Evolutionary conservation across 2,888 invertebrate genomes (phyloP).

Genomic region (Tortricodes alternella): DNA sequence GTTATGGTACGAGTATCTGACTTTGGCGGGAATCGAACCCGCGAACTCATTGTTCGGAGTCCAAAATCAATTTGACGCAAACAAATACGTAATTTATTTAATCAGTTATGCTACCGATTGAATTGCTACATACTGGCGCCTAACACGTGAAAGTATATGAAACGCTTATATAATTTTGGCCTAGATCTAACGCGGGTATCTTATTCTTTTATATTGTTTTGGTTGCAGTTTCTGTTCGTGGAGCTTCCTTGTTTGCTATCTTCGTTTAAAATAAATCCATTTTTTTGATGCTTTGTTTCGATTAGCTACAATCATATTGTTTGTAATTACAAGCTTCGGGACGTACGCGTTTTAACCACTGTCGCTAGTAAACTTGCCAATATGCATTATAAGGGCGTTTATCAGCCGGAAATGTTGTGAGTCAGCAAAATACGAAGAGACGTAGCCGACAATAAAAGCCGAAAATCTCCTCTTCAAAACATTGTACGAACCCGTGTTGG

Average conservation of each 20-base stretch:
- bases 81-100: neutral
- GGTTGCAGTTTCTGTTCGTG: neutral
- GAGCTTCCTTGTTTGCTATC: constrained; percentile 9
- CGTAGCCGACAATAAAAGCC: too few species aligned
- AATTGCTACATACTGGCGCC: constrained; percentile 2
- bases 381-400: too few species aligned
- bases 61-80: neutral
- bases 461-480: too few species aligned
- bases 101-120: constrained; percentile 9
- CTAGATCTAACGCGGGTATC: constrained; percentile 13
- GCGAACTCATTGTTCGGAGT: neutral
- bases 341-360: too few species aligned
- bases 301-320: too few species aligned
- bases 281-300: neutral
- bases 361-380: too few species aligned
- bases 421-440: too few species aligned
- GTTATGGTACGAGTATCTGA: too few species aligned
- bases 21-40: too few species aligned
- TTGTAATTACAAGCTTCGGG: too few species aligned
- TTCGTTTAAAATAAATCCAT: neutral
- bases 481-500: too few species aligned
- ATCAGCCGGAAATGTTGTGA: too few species aligned
- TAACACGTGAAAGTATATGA: constrained; percentile 9
- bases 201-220: constrained; percentile 16
- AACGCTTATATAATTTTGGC: constrained; percentile 13